Percentiles rank a stretch among this genome's conserved stretches.
Evolutionary conservation across 2,888 invertebrate genomes (phyloP).

Genomic region (Orthonychiurus folsomi): DNA sequence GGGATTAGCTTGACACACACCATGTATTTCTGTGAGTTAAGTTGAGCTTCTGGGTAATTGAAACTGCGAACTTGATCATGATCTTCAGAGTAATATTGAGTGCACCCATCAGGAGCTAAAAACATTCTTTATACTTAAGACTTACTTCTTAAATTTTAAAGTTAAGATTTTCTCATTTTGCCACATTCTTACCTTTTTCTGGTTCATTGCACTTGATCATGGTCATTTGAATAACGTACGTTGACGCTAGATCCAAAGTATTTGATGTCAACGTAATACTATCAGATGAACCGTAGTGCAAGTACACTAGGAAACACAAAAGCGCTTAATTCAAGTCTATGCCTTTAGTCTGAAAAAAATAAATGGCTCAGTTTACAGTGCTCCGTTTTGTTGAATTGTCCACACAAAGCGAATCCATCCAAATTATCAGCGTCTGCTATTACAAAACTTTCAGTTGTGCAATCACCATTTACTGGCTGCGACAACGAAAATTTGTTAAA

Average conservation of each 20-base stretch:
- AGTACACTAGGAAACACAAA: neutral
- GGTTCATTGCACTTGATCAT: neutral
- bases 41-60: neutral
- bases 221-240: neutral
- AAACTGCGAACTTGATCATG: neutral
- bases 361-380: neutral
- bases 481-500: neutral
- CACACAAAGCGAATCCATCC: neutral
- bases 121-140: neutral
- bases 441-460: neutral
- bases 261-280: neutral
- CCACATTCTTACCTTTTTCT: neutral
- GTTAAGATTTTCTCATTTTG: too few species aligned
- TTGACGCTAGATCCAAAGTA: neutral
- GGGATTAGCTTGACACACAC: neutral
- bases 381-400: too few species aligned
- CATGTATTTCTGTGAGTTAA: neutral
- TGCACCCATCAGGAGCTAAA: neutral
- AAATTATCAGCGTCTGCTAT: neutral
- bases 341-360: neutral
- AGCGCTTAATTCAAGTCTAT: neutral
- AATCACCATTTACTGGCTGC: neutral
- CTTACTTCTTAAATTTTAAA: neutral
- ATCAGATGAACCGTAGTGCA: neutral
- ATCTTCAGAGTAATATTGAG: neutral